Evolutionary conservation across 2,888 invertebrate genomes (phyloP).

Genomic region (Sphinx pinastri): DNA sequence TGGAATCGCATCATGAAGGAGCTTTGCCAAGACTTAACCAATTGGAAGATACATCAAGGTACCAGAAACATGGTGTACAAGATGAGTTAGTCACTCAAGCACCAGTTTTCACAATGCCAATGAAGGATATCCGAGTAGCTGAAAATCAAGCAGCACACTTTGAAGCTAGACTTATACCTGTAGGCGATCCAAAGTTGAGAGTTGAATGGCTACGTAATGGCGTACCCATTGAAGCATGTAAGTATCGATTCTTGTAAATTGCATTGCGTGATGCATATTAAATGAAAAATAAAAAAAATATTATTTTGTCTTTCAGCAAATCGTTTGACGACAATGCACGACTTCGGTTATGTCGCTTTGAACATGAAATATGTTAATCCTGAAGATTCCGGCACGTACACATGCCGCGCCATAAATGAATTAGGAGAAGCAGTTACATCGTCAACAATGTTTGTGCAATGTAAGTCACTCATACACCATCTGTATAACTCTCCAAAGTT

Average conservation of each 20-base stretch:
- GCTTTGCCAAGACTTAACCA: conserved; percentile 91
- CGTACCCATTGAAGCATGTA: conserved; percentile 94
- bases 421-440: conserved; percentile 98
- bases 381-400: conserved; percentile 98
- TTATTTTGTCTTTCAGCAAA: conserved; percentile 85
- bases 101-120: conserved; percentile 96
- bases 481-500: background rate
- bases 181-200: conserved; percentile 95
- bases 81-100: conserved; percentile 94
- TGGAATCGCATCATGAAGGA: conserved; percentile 94
- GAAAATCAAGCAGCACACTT: conserved; percentile 97
- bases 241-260: conserved; percentile 57
- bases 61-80: conserved; percentile 88
- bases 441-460: conserved; percentile 94
- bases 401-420: conserved; percentile 95
- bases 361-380: conserved; percentile 97
- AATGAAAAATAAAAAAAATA: conserved; percentile 23
- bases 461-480: conserved; percentile 76
- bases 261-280: background rate
- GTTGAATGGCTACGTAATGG: conserved; percentile 97
- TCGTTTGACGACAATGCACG: conserved; percentile 96
- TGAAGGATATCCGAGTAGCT: conserved; percentile 92
- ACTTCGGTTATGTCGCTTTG: conserved; percentile 98
- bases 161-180: conserved; percentile 96
- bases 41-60: conserved; percentile 90